phyloP scores from a whole-genome alignment of 2,888 invertebrate species.

The Spialia ferax region DNA sequence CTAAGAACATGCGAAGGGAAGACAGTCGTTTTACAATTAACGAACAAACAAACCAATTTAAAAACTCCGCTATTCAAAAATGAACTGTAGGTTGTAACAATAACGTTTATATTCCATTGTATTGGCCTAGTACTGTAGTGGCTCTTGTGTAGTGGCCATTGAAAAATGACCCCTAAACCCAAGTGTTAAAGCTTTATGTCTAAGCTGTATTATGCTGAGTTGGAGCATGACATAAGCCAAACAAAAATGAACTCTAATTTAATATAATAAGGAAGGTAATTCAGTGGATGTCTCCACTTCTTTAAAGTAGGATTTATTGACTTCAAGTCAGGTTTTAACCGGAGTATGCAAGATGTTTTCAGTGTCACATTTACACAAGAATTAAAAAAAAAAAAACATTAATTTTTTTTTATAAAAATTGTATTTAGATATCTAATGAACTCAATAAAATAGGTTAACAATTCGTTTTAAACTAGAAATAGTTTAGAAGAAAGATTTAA shows the following conservation, averaged over 20 bases:
- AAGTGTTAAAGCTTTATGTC: constrained; percentile 3
- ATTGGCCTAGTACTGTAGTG: background rate
- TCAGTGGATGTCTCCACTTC: constrained; percentile 46
- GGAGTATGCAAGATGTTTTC: constrained; percentile 53
- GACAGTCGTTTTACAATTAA: constrained; percentile 61
- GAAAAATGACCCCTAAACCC: constrained; percentile 20
- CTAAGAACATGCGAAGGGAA: constrained; percentile 62
- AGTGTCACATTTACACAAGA: background rate
- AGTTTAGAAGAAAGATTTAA: too few species aligned
- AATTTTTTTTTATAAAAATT: too few species aligned
- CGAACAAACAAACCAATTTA: constrained; percentile 57
- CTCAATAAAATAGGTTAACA: too few species aligned
- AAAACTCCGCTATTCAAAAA: constrained; percentile 47
- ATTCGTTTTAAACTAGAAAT: too few species aligned
- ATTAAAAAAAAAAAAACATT: background rate
- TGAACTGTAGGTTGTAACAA: constrained; percentile 49
- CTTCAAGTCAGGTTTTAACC: constrained; percentile 55
- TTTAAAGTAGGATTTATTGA: constrained; percentile 69
- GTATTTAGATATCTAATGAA: too few species aligned
- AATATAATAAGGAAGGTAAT: constrained; percentile 25
- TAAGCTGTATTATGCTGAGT: constrained; percentile 2
- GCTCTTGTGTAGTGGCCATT: background rate
- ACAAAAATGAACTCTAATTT: constrained; percentile 20
- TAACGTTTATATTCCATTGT: constrained; percentile 46
- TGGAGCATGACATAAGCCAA: background rate